Evolutionary conservation across 2,113 vertebrate species (phyloP).

Genomic region (Crotalus tigris): DNA sequence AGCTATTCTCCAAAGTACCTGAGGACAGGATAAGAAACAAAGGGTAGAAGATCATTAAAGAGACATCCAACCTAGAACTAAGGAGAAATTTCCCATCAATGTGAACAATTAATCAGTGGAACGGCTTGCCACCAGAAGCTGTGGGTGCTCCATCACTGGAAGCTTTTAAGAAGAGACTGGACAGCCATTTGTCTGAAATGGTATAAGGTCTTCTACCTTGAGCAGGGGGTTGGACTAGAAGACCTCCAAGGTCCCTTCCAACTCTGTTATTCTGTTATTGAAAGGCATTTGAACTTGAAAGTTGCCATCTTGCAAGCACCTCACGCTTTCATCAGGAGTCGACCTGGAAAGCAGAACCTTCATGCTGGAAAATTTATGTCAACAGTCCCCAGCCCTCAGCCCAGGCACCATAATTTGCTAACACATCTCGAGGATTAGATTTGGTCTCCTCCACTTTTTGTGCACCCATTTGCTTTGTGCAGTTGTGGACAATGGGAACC

Average conservation of each 20-base stretch:
- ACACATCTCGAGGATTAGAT: slow-evolving; percentile 12
- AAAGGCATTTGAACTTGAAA: slow-evolving; percentile 9
- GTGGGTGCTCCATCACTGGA: too few relatives aligned
- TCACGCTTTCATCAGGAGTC: slow-evolving; percentile 36
- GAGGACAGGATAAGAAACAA: background rate
- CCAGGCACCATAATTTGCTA: background rate
- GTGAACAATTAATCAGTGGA: background rate
- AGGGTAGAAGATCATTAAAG: background rate
- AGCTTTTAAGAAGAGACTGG: too few relatives aligned
- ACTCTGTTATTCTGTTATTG: background rate
- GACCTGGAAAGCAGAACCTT: slow-evolving; percentile 22
- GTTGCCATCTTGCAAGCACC: slow-evolving; percentile 39
- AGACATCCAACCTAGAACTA: background rate
- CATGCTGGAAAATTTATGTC: slow-evolving; percentile 4
- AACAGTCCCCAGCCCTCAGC: background rate
- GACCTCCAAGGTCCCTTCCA: too few relatives aligned
- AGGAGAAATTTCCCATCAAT: background rate
- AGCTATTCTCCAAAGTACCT: background rate
- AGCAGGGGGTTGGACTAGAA: too few relatives aligned
- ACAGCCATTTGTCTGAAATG: too few relatives aligned
- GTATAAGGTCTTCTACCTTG: too few relatives aligned
- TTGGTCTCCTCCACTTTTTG: slow-evolving; percentile 30
- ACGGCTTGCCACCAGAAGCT: too few relatives aligned
- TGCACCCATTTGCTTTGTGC: slow-evolving; percentile 43
- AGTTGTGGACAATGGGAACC: slow-evolving; percentile 56